phyloP scores from a whole-genome alignment of 2,797 vertebrate species.

The Adrianichthys oophorus region DNA sequence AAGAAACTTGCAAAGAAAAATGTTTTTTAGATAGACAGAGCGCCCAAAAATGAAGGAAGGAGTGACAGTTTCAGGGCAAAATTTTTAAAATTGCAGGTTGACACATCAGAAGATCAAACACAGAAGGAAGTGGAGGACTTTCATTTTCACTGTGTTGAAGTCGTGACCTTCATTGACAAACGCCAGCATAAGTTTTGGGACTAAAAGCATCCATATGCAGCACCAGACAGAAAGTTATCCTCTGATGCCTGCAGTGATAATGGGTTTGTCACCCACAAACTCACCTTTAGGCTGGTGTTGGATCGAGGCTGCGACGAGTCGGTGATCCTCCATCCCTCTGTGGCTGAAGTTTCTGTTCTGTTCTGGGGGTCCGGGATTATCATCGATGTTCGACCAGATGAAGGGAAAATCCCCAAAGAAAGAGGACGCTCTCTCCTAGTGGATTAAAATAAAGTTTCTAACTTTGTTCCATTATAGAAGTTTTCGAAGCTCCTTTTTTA shows the following conservation, averaged over 20 bases:
- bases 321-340: conserved; percentile 89
- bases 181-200: background rate
- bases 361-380: conserved; percentile 85
- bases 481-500: background rate
- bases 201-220: background rate
- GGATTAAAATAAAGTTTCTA: background rate
- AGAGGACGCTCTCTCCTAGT: conserved; percentile 90
- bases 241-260: conserved; percentile 1
- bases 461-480: background rate
- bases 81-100: no score
- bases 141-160: background rate
- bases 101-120: no score
- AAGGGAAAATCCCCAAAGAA: conserved; percentile 91
- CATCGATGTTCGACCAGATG: conserved; percentile 81
- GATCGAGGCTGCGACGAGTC: conserved; percentile 87
- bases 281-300: conserved; percentile 93
- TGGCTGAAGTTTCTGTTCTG: conserved; percentile 83
- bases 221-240: background rate
- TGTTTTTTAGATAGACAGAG: no score
- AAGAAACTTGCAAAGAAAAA: no score
- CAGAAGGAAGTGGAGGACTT: background rate
- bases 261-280: conserved; percentile 1
- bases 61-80: no score
- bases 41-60: no score
- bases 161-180: background rate